Evolutionary conservation across 2,113 vertebrate species (phyloP), one percentile per base, ranked within the genome.

Genomic region (Todiramphus saurophagus): DNA sequence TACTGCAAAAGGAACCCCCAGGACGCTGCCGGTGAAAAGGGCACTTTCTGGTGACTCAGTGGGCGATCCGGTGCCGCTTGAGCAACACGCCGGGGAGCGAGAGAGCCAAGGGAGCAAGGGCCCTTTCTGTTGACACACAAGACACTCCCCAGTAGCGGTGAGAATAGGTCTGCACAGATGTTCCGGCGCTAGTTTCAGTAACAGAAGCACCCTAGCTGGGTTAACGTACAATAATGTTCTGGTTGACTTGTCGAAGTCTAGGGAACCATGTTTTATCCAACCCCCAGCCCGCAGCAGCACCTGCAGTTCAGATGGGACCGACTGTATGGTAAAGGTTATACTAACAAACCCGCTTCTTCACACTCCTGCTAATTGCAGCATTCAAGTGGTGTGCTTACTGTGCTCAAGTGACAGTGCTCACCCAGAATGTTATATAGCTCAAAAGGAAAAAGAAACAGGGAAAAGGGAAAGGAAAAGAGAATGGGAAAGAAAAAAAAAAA

Each of bases 61-160:
- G 4, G 7, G 21, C 5, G 0, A 44, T 39, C 60, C 64, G 7
- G 46, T 10, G 41, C 44, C 18, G 44, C 9, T 59, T 31, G 51
- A 58, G 89, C 72, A 93, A 74, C 1, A 1, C 1, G 0, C 16
- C 0, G 0, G 11, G 21, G 23, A 50, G 48, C 10, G 18, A 48
- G 46, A 17, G 46, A 48, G 46, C 46, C 46, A 73, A 21, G 76
- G 78, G 60, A 66, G 51, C 41, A 23, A 74, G 23, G 35, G 15
- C 4, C 1, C 0, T 43, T 77, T 59, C 74, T 28, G 7, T 30
- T 44, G 75, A 48, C 41, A 11, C 1, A 0, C 4, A 1, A 51
- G 50, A 9, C 73, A 20, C 60, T 96, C 60, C 51, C 77, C 46
- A 5, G 24, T 5, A 59, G 28, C 7, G 28, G 21, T 16, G 46